Evolutionary conservation across 2,797 vertebrate genomes (phyloP).

Genomic region (Salarias fasciatus): DNA sequence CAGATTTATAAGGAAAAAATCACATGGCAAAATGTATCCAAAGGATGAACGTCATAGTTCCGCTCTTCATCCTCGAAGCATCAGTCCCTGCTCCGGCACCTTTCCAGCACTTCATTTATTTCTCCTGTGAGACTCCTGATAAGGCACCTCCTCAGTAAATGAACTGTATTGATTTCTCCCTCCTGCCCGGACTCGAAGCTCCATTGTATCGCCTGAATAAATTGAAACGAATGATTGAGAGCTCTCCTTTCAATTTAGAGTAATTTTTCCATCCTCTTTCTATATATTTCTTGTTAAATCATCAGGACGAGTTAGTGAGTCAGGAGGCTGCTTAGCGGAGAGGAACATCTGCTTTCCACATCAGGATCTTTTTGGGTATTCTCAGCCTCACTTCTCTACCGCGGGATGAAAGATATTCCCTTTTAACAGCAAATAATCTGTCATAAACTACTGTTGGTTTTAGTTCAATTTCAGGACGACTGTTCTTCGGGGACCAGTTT

Average conservation of each 20-base stretch:
- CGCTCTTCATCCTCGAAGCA: too few relatives aligned
- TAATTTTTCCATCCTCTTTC: constrained; percentile 18
- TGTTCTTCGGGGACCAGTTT: constrained; percentile 32
- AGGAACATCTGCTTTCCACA: constrained; percentile 43
- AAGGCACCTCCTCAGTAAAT: constrained; percentile 1
- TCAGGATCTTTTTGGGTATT: constrained; percentile 19
- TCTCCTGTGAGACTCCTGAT: constrained; percentile 11
- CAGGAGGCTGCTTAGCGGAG: constrained; percentile 3
- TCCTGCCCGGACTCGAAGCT: too few relatives aligned
- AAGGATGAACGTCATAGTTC: too few relatives aligned
- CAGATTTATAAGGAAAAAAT: neutral
- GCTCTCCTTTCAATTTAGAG: constrained; percentile 15
- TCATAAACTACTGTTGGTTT: constrained; percentile 54
- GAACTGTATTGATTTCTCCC: constrained; percentile 31
- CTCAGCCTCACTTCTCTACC: constrained; percentile 20
- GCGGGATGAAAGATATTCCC: constrained; percentile 34
- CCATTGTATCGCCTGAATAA: neutral
- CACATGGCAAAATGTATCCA: neutral
- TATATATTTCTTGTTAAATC: constrained; percentile 37
- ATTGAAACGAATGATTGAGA: constrained; percentile 9
- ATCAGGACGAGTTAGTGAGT: constrained; percentile 9
- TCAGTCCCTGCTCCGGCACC: too few relatives aligned
- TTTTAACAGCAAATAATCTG: constrained; percentile 32
- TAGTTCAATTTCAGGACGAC: constrained; percentile 43
- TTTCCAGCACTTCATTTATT: constrained; percentile 10